A percentile compares a stretch with the other conserved stretches of the same genome.
Evolutionary conservation across 2,113 vertebrate species (phyloP).

Genomic region (Platycercus adscitus): DNA sequence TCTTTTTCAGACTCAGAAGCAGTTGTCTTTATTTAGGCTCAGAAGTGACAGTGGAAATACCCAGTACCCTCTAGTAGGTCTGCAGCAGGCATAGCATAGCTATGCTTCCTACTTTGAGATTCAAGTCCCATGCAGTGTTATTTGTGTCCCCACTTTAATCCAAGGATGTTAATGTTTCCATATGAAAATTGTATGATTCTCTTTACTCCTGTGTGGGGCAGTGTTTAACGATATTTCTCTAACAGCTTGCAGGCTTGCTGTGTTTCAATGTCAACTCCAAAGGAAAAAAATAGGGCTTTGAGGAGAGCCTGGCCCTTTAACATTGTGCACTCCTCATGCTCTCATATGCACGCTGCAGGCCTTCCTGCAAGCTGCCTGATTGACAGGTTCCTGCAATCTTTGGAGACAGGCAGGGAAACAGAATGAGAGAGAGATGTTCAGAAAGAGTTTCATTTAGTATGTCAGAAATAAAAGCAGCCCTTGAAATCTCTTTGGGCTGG

Average conservation of each 20-base stretch:
- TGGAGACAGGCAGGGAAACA: constrained; percentile 8
- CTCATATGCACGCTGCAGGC: background rate
- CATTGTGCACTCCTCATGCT: accelerated
- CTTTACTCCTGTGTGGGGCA: background rate
- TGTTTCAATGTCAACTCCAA: background rate
- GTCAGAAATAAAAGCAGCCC: constrained; percentile 36
- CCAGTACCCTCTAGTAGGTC: background rate
- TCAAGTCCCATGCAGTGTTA: background rate
- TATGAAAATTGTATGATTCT: background rate
- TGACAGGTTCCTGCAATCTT: constrained; percentile 17
- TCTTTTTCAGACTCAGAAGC: background rate
- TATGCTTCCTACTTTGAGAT: background rate
- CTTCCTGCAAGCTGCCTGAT: background rate
- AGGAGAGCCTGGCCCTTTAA: background rate
- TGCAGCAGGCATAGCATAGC: background rate
- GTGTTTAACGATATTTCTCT: background rate
- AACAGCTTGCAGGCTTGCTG: background rate
- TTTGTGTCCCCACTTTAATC: background rate
- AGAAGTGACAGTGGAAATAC: background rate
- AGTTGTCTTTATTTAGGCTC: background rate
- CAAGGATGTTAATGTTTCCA: background rate
- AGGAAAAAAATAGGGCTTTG: background rate
- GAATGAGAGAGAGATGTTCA: background rate
- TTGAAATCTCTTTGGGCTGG: constrained; percentile 12
- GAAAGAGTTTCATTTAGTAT: constrained; percentile 6